These are phyloP conservation scores for Ianthella basta DNA, from an alignment of 37 sponge, comb jelly and placozoan species.

Conservation along the genomic window DNA sequence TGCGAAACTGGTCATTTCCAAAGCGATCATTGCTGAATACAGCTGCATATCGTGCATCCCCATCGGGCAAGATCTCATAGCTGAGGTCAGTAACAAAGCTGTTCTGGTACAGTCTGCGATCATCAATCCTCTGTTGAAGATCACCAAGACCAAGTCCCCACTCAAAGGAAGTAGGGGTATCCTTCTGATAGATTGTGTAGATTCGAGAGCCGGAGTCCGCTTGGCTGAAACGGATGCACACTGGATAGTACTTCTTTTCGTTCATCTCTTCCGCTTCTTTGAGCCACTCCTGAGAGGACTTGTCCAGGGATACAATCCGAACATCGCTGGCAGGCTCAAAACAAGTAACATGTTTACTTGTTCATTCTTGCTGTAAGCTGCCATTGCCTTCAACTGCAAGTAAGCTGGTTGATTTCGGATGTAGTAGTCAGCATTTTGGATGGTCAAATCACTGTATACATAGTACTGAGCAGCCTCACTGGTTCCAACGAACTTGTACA, in stretches of 20 bases:
- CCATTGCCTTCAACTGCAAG: not conserved
- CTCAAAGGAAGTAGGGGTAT: not conserved
- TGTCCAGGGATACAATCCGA: not conserved
- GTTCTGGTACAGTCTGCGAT: too few species aligned
- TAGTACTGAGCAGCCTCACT: not conserved
- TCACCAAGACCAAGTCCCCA: not conserved
- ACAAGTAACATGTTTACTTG: not conserved
- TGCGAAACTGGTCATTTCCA: not conserved
- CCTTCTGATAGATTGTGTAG: not conserved
- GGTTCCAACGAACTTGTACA: not conserved
- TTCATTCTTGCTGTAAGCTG: not conserved
- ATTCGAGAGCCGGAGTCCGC: not conserved
- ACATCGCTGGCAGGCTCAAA: not conserved
- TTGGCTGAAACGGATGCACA: not conserved
- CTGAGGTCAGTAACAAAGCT: constrained; percentile 12
- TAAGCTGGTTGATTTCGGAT: not conserved
- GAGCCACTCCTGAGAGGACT: not conserved
- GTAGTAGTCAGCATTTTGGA: not conserved
- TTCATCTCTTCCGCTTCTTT: not conserved
- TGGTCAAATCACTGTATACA: not conserved
- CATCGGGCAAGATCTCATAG: not conserved
- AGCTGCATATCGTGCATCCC: not conserved
- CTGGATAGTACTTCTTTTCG: not conserved
- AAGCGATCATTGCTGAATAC: not conserved
- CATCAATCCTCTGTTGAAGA: not conserved